phyloP scores from a whole-genome alignment of 2,113 vertebrate species.

The Silurus asotus region DNA sequence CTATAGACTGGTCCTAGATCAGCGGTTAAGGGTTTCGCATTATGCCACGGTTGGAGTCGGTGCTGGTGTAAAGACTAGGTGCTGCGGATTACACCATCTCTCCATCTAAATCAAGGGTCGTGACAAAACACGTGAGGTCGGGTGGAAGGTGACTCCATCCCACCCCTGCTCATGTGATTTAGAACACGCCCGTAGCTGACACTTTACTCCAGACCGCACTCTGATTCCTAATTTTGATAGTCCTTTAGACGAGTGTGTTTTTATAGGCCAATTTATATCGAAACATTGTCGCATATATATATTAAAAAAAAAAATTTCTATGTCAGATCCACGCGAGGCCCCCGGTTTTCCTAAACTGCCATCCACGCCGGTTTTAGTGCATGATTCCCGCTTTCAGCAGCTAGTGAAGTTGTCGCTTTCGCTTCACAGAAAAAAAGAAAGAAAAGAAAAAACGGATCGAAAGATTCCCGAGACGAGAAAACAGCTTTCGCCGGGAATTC shows the following conservation, averaged over 20 bases:
- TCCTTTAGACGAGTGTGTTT: constrained; percentile 47
- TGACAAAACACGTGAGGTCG: background rate
- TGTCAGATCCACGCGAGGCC: constrained; percentile 3
- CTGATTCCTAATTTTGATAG: constrained; percentile 40
- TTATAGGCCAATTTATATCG: constrained; percentile 52
- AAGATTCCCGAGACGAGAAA: background rate
- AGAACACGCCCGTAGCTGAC: constrained; percentile 26
- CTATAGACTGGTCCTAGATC: constrained; percentile 18
- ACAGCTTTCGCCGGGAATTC: background rate
- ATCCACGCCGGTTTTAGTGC: constrained; percentile 59
- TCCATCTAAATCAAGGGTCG: background rate
- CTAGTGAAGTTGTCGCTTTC: constrained; percentile 10
- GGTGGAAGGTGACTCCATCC: background rate
- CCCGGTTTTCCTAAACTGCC: constrained; percentile 63
- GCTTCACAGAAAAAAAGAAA: background rate
- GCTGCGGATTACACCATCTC: background rate
- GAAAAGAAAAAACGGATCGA: background rate
- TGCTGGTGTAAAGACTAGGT: background rate
- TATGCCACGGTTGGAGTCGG: constrained; percentile 6
- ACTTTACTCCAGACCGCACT: constrained; percentile 4
- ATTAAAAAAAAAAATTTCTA: too few species aligned
- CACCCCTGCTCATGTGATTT: background rate
- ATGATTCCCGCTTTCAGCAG: constrained; percentile 54
- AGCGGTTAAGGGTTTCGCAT: background rate
- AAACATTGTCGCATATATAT: constrained; percentile 31